phyloP scores from a whole-genome alignment of 2,888 invertebrate genomes.

The Mythimna ferrago region DNA sequence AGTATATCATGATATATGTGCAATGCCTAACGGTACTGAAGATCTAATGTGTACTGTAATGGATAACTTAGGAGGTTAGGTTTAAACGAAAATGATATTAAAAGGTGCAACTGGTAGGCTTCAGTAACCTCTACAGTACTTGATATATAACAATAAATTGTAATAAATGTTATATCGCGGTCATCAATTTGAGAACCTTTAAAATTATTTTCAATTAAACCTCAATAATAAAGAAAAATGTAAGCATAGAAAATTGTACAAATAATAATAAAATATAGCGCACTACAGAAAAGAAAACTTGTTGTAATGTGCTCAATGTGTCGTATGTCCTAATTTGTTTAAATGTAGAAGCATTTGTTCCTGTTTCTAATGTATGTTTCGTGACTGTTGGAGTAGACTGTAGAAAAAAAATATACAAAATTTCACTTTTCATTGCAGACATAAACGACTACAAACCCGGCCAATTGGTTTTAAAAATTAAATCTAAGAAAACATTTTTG shows the following conservation, averaged over 20 bases:
- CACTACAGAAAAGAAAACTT: constrained; percentile 76
- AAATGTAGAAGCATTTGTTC: constrained; percentile 69
- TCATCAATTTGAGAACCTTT: constrained; percentile 28
- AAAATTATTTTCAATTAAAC: constrained; percentile 46
- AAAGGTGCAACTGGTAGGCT: constrained; percentile 16
- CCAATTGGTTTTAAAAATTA: constrained; percentile 71
- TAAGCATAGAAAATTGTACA: constrained; percentile 48
- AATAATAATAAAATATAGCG: constrained; percentile 63
- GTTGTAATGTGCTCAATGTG: constrained; percentile 77
- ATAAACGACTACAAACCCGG: constrained; percentile 71
- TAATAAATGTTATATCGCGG: not conserved
- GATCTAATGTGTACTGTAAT: constrained; percentile 67
- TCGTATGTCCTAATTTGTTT: constrained; percentile 67
- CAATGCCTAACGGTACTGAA: constrained; percentile 65
- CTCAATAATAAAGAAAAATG: constrained; percentile 23
- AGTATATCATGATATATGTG: constrained; percentile 68
- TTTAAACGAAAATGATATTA: constrained; percentile 45
- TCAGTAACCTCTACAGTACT: not conserved
- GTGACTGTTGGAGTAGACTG: constrained; percentile 76
- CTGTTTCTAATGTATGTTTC: constrained; percentile 63
- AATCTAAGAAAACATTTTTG: constrained; percentile 67
- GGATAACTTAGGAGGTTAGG: constrained; percentile 50
- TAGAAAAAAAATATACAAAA: constrained; percentile 66
- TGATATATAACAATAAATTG: not conserved
- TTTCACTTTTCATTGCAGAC: constrained; percentile 85